These are phyloP conservation scores for Muraenolepis orangiensis DNA, from an alignment of 2,797 vertebrate species.

Conservation along the genomic window DNA sequence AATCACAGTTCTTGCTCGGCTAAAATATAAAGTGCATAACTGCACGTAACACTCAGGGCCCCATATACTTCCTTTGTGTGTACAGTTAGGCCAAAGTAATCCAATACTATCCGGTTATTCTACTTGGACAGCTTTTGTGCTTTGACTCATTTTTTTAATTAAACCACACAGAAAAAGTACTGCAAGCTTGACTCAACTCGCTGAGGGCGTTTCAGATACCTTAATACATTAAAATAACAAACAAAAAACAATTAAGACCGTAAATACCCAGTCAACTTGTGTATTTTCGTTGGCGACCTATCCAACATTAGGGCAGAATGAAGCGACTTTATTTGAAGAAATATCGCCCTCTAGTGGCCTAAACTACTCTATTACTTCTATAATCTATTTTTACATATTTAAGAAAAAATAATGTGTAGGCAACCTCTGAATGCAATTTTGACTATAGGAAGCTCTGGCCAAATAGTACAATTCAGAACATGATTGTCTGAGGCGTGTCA, in stretches of 20 bases:
- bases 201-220: background rate
- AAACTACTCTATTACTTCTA: too few species aligned
- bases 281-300: background rate
- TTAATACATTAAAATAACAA: background rate
- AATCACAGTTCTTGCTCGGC: background rate
- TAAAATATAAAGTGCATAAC: background rate
- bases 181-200: background rate
- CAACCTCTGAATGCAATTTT: too few species aligned
- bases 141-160: background rate
- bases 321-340: background rate
- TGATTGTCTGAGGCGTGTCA: too few species aligned
- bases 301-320: background rate
- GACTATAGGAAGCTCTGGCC: too few species aligned
- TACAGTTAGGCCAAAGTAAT: too few species aligned
- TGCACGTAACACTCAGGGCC: background rate
- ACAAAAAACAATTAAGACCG: background rate
- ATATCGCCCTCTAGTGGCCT: constrained; percentile 44
- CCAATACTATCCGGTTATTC: background rate
- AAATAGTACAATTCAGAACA: too few species aligned
- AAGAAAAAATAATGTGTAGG: too few species aligned
- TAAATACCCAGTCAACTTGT: background rate
- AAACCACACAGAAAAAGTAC: background rate
- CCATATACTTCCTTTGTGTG: background rate
- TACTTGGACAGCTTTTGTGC: background rate
- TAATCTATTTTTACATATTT: too few species aligned